Conservation (phyloP, 2,113 vertebrate species). For the Gobiocypris rarus region DNA sequence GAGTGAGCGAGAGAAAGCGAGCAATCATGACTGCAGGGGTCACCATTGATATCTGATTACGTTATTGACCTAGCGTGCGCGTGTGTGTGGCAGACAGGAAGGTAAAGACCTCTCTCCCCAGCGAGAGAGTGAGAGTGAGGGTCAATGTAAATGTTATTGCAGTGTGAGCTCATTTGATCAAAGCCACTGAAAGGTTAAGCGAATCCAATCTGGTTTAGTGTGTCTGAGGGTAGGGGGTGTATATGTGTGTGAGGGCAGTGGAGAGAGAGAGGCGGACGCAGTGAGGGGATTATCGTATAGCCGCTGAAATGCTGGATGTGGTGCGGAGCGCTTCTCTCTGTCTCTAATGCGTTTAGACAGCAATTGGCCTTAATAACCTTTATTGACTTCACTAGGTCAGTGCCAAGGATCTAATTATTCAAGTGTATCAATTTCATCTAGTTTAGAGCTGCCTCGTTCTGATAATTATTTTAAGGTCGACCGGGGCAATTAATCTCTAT, state of each 20-base stretch:
- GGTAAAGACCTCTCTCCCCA: conserved; percentile 47
- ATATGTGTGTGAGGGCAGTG: conserved; percentile 62
- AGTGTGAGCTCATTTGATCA: conserved; percentile 85
- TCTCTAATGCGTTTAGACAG: conserved; percentile 82
- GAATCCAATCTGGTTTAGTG: conserved; percentile 87
- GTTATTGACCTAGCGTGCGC: conserved; percentile 75
- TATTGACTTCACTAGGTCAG: conserved; percentile 86
- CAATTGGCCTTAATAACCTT: conserved; percentile 93
- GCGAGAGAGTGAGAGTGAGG: conserved; percentile 58
- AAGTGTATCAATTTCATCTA: conserved; percentile 91
- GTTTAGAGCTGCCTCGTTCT: conserved; percentile 84
- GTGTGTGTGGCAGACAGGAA: conserved; percentile 54
- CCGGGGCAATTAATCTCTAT: conserved; percentile 84
- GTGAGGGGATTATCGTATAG: conserved; percentile 84
- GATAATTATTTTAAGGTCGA: conserved; percentile 87
- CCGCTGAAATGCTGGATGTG: conserved; percentile 80
- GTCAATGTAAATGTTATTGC: conserved; percentile 87
- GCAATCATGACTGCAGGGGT: conserved; percentile 67
- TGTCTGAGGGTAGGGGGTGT: conserved; percentile 79
- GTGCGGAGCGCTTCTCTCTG: conserved; percentile 82
- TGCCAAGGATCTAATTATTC: conserved; percentile 93
- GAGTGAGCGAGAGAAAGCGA: conserved; percentile 62
- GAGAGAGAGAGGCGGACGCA: conserved; percentile 70
- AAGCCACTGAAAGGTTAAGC: conserved; percentile 86
- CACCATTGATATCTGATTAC: conserved; percentile 80